phyloP scores from a whole-genome alignment of 2,888 invertebrate genomes.

The Tetragnatha montana region DNA sequence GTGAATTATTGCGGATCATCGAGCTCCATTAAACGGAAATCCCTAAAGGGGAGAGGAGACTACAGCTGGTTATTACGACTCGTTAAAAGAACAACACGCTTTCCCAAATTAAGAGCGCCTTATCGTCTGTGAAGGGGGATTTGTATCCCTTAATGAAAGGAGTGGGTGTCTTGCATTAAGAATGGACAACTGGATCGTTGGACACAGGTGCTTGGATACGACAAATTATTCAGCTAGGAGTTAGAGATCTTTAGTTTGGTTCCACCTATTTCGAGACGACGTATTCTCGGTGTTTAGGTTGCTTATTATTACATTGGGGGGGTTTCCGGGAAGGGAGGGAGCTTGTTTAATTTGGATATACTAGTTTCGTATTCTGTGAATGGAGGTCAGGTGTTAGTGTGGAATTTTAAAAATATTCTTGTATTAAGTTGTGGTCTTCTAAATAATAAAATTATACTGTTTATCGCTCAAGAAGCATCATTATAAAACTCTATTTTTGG shows the following conservation, averaged over 20 bases:
- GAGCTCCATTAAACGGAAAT: conserved; percentile 44
- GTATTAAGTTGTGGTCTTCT: too few relatives aligned
- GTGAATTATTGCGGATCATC: conserved; percentile 48
- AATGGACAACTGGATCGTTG: not conserved
- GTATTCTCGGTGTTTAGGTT: not conserved
- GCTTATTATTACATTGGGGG: too few relatives aligned
- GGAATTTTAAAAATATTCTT: too few relatives aligned
- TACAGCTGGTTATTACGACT: conserved; percentile 33
- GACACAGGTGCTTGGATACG: not conserved
- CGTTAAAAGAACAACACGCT: conserved; percentile 28
- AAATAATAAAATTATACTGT: too few relatives aligned
- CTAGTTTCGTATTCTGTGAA: too few relatives aligned
- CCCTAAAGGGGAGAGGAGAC: not conserved
- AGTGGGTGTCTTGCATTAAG: not conserved
- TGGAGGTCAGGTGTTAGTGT: too few relatives aligned
- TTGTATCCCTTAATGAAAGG: not conserved
- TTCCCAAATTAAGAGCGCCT: conserved; percentile 1
- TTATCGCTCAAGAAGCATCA: too few relatives aligned
- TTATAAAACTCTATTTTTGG: too few relatives aligned
- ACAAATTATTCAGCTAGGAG: not conserved
- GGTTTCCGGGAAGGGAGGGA: too few relatives aligned
- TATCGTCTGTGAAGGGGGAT: not conserved
- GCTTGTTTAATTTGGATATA: too few relatives aligned
- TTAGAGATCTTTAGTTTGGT: not conserved
- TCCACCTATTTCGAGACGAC: not conserved